These are phyloP conservation scores for Melipona quadrifasciata DNA, from an alignment of 1,140 invertebrate species.

Conservation along the genomic window DNA sequence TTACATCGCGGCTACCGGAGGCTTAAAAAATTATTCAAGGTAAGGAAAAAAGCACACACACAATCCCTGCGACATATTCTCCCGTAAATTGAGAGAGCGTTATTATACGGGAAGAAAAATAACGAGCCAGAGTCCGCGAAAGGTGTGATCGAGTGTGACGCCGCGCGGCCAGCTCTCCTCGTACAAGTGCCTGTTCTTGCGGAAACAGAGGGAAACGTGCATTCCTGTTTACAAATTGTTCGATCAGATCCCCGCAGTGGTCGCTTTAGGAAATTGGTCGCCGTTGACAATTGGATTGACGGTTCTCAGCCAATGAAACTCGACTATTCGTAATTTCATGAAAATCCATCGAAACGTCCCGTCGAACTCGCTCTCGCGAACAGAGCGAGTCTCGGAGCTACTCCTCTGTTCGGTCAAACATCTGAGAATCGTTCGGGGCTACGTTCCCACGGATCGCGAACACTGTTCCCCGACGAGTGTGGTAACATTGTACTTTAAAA, in stretches of 20 bases:
- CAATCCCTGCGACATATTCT: too few relatives aligned
- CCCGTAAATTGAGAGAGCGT: neutral
- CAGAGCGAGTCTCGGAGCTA: neutral
- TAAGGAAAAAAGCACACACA: conserved; percentile 69
- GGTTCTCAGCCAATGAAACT: neutral
- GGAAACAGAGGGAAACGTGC: conserved; percentile 8
- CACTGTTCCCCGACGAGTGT: conserved; percentile 6
- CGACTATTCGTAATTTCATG: neutral
- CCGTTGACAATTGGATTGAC: neutral
- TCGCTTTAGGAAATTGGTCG: neutral
- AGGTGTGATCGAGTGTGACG: conserved; percentile 24
- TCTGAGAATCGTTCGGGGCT: conserved; percentile 41
- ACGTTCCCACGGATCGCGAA: conserved; percentile 47
- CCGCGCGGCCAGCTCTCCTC: neutral
- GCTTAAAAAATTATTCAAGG: conserved; percentile 81
- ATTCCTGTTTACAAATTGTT: neutral
- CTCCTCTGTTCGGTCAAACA: neutral
- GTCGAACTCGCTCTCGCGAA: neutral
- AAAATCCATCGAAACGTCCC: conserved; percentile 3
- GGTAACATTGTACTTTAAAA: conserved; percentile 26
- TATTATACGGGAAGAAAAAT: neutral
- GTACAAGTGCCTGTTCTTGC: conserved; percentile 3
- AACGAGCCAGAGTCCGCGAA: neutral
- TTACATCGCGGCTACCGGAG: conserved; percentile 81
- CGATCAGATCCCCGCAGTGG: neutral